Evolutionary conservation across 2,113 vertebrate species (phyloP).

Genomic region (Sclerurus mexicanus): DNA sequence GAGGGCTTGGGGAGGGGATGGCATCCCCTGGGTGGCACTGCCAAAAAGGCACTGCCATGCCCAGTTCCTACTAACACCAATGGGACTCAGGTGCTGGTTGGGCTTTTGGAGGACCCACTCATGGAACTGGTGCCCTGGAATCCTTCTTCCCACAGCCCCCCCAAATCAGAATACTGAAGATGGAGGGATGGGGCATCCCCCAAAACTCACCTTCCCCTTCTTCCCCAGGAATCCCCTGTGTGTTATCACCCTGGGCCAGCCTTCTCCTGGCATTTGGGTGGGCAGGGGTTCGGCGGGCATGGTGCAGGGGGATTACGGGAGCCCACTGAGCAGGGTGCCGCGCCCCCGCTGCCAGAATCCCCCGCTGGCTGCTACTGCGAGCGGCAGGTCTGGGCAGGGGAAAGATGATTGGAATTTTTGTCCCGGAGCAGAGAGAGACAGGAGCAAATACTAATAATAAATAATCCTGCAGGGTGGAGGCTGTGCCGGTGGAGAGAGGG

Average conservation of each 20-base stretch:
- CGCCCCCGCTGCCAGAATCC: conserved; percentile 58
- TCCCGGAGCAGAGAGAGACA: conserved; percentile 75
- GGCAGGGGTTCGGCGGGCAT: neutral
- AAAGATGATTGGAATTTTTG: conserved; percentile 88
- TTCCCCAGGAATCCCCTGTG: neutral
- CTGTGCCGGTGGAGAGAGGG: neutral
- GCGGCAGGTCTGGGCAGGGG: conserved; percentile 82
- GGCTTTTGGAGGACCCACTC: neutral
- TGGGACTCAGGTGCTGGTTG: neutral
- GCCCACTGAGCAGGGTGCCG: neutral
- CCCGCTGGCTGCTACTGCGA: conserved; percentile 73
- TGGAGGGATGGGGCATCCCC: neutral
- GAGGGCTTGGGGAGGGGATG: neutral
- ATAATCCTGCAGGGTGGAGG: conserved; percentile 60
- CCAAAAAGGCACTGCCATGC: rapidly evolving
- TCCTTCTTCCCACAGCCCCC: neutral
- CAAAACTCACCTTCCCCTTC: neutral
- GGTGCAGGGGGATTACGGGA: neutral
- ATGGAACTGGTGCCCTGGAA: neutral
- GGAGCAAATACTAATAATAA: conserved; percentile 75
- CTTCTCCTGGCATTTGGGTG: neutral
- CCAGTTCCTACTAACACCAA: neutral
- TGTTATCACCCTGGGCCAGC: neutral
- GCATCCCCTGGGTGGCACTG: neutral
- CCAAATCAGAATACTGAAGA: neutral